phyloP scores from a whole-genome alignment of 2,113 vertebrate genomes.

The Pituophis catenifer region DNA sequence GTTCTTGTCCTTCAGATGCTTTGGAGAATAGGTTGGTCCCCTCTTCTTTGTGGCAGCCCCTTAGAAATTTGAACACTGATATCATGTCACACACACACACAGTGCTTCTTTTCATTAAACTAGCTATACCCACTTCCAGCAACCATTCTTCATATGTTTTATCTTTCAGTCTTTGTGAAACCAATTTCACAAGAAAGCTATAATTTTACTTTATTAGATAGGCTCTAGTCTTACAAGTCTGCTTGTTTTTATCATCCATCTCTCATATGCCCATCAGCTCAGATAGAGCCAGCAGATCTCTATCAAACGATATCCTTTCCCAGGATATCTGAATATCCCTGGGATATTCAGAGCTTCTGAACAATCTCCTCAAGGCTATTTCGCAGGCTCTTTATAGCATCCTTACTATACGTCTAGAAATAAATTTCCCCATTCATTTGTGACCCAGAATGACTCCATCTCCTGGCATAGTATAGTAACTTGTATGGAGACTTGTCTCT shows the following conservation, averaged over 20 bases:
- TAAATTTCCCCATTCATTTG: background rate
- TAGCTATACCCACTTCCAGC: too few species aligned
- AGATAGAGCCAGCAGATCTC: background rate
- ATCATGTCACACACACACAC: too few species aligned
- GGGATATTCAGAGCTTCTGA: background rate
- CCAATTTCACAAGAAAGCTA: background rate
- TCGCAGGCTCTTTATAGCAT: background rate
- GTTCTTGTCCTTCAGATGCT: too few species aligned
- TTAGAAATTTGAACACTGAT: too few species aligned
- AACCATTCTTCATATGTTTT: too few species aligned
- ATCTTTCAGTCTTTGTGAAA: background rate
- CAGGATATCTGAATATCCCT: background rate
- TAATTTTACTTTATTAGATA: background rate
- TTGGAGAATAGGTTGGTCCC: too few species aligned
- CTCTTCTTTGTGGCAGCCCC: too few species aligned
- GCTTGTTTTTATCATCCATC: background rate
- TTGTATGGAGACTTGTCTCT: background rate
- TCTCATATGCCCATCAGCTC: background rate
- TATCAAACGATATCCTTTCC: background rate
- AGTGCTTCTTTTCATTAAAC: too few species aligned
- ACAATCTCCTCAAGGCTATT: background rate
- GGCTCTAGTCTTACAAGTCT: background rate
- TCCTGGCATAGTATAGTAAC: background rate
- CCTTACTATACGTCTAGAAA: background rate
- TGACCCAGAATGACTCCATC: background rate